Conservation (phyloP, 2,113 vertebrate genomes). For the Seriola quinqueradiata region DNA sequence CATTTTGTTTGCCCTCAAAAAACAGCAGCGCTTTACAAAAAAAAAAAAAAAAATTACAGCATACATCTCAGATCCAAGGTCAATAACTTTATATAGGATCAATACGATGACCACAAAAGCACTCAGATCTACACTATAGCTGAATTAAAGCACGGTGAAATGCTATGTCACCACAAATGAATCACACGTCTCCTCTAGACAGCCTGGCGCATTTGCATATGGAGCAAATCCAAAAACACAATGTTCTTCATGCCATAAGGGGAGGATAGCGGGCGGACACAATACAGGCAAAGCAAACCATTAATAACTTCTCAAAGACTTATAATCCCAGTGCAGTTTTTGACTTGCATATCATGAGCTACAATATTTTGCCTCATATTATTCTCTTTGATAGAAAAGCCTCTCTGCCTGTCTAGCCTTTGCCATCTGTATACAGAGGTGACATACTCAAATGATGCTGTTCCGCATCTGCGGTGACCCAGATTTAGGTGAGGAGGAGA, state of each 20-base stretch:
- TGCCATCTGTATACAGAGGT: not conserved
- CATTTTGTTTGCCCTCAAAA: slow-evolving; percentile 37
- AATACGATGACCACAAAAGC: slow-evolving; percentile 15
- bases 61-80: not conserved
- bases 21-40: slow-evolving; percentile 15
- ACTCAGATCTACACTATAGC: not conserved
- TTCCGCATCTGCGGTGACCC: slow-evolving; percentile 30
- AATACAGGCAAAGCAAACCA: not conserved
- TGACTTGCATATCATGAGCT: not conserved
- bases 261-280: not conserved
- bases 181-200: slow-evolving; percentile 25
- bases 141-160: slow-evolving; percentile 30
- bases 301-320: slow-evolving; percentile 17
- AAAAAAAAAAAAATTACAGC: not conserved
- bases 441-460: slow-evolving; percentile 28
- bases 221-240: slow-evolving; percentile 38
- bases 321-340: not conserved
- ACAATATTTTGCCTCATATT: not conserved
- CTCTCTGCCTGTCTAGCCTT: not conserved
- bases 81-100: slow-evolving; percentile 32
- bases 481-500: slow-evolving; percentile 32
- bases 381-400: not conserved
- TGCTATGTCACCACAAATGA: slow-evolving; percentile 47
- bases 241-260: slow-evolving; percentile 30
- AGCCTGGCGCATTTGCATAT: slow-evolving; percentile 52